A percentile compares a stretch with the other conserved stretches of the same genome.
phyloP scores from a whole-genome alignment of 2,888 invertebrate species.

The Drosophila rubida region DNA sequence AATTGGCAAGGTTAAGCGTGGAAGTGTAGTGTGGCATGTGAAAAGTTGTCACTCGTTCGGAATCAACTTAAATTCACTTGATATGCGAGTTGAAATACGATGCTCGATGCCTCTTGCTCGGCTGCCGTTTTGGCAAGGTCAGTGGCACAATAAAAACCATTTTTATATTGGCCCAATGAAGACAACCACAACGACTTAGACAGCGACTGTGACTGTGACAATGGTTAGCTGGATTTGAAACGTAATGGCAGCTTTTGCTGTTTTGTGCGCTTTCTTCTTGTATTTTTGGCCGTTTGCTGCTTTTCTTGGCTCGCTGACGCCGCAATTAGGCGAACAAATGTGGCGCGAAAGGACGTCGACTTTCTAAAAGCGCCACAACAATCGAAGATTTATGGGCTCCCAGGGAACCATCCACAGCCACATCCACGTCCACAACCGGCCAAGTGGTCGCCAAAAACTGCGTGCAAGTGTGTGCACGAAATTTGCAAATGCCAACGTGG shows the following conservation, averaged over 20 bases:
- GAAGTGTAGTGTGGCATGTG: constrained; percentile 51
- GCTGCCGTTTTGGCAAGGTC: constrained; percentile 58
- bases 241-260: constrained; percentile 26
- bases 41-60: constrained; percentile 50
- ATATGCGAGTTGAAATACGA: constrained; percentile 38
- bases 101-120: constrained; percentile 21
- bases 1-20: constrained; percentile 77
- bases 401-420: constrained; percentile 10
- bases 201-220: background rate
- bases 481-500: constrained; percentile 2
- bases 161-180: constrained; percentile 41
- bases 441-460: constrained; percentile 25
- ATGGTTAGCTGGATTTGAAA: constrained; percentile 15
- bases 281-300: constrained; percentile 12
- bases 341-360: constrained; percentile 46
- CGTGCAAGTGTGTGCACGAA: background rate
- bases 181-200: constrained; percentile 23
- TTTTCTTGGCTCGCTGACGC: constrained; percentile 52
- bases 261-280: background rate
- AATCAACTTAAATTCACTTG: constrained; percentile 49
- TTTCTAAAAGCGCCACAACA: constrained; percentile 28
- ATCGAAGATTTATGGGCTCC: constrained; percentile 63
- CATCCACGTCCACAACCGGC: constrained; percentile 11
- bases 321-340: constrained; percentile 73
- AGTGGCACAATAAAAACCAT: constrained; percentile 55